Base-by-base conservation (phyloP, 2,797 vertebrate species). In the Melanotaenia parkinsoni region DNA sequence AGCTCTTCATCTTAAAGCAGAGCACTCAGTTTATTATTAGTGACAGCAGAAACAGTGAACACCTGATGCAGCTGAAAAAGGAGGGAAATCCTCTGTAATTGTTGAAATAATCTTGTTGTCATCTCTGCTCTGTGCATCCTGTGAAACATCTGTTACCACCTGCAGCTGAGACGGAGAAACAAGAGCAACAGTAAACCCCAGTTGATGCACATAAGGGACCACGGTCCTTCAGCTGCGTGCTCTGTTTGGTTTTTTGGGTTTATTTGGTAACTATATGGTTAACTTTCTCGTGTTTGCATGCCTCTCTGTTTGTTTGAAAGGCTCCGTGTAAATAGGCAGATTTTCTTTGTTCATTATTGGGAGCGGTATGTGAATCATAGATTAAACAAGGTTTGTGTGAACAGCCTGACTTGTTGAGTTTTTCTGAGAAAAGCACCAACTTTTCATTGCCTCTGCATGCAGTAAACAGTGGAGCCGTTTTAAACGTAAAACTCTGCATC, bases 121-220 rank as follows among this genome's bases (percentile, higher is more conserved):
- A 91, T 93, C 89, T 89, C 63, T 45, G 50, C 77, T 58, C 74
- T 2, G 32, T 37, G 33, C 67, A n/a, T 4, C 62, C 57, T 50
- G 56, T 66, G 76, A 50, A 26, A 76, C 90, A 89, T 80, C 86
- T 89, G 90, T 79, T 82, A 75, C 78, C 80, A 77, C 87, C 79
- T 83, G 85, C 33, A 66, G 80, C 40, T 63, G 72, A 81, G 77
- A 60, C 58, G 6, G 32, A 50, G 73, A 88, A 89, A 86, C 71
- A 24, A 77, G 84, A 60, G 82, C 81, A 91, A 83, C 86, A 81
- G 85, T 28, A 73, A 70, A 72, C 32, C 32, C 32, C 32, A 32
- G 32, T 32, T 5, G 32, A 32, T 32, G 32, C 32, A 32, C 32
- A 32, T 32, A 32, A 32, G 32, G 32, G 32, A 32, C 32, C 32